Percentiles rank a stretch among this genome's conserved stretches.
phyloP scores from a whole-genome alignment of 2,113 vertebrate species.

The Dicaeum eximium region DNA sequence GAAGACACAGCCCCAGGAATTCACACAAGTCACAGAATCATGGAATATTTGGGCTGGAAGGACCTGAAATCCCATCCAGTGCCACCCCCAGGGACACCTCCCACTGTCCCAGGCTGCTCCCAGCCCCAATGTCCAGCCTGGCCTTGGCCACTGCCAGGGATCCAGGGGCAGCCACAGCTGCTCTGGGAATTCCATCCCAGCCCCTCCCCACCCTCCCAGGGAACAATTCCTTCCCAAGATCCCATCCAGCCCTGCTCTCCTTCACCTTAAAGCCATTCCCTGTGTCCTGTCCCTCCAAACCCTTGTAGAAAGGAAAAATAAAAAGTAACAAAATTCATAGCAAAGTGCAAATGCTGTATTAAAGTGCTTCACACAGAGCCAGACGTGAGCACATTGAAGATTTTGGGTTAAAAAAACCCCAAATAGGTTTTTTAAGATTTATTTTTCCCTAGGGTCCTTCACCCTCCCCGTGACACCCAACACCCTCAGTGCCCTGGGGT shows the following conservation, averaged over 20 bases:
- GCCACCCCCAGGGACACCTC: background rate
- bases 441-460: background rate
- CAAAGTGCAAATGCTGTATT: background rate
- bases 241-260: background rate
- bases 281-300: background rate
- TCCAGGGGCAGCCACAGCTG: background rate
- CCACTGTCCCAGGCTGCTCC: background rate
- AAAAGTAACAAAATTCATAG: background rate
- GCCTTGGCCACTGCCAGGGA: background rate
- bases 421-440: background rate
- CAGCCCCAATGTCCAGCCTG: background rate
- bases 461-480: background rate
- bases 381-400: fast-evolving
- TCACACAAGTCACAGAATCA: background rate
- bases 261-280: background rate
- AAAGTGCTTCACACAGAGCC: no score
- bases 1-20: background rate
- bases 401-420: fast-evolving
- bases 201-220: background rate
- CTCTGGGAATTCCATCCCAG: background rate
- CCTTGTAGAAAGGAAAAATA: background rate
- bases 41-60: background rate
- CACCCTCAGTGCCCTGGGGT: no score
- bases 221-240: background rate
- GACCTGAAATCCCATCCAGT: fast-evolving